Conservation (phyloP, 2,888 invertebrate genomes). For the Acronicta leporina region DNA sequence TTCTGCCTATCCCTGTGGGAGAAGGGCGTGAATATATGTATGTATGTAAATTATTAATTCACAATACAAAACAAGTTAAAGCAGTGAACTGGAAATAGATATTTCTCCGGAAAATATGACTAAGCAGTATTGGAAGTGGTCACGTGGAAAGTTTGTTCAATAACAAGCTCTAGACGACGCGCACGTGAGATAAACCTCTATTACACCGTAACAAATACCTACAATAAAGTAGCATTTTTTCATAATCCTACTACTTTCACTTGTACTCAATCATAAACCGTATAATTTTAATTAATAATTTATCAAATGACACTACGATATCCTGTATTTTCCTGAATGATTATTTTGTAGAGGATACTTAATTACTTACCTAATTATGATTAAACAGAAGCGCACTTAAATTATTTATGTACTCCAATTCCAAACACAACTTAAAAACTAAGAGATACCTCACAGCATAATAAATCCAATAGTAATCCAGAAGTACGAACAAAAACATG, state of each 20-base stretch:
- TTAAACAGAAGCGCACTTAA: no score
- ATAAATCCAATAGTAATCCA: not conserved
- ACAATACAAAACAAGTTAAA: conserved; percentile 25
- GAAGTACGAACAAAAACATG: not conserved
- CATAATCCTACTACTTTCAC: no score
- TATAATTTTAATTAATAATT: not conserved
- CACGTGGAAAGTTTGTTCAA: conserved; percentile 65
- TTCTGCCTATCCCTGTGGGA: no score
- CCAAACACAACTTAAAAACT: not conserved
- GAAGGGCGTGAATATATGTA: no score
- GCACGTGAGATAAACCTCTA: conserved; percentile 48
- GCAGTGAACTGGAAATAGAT: conserved; percentile 22
- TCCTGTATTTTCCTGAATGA: not conserved
- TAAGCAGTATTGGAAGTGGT: conserved; percentile 61
- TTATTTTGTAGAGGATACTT: no score
- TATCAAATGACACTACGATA: not conserved
- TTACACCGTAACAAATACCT: conserved; percentile 53
- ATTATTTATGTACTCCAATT: not conserved
- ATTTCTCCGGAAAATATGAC: conserved; percentile 38
- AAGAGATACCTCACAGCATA: not conserved
- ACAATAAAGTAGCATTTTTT: not conserved
- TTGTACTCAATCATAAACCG: not conserved
- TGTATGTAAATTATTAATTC: no score
- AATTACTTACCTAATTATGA: no score
- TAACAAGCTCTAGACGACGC: conserved; percentile 64